Percentiles rank a stretch among this genome's conserved stretches.
These are phyloP conservation scores for Penaeus indicus DNA, from an alignment of 1,140 invertebrate genomes.

Conservation along the genomic window DNA sequence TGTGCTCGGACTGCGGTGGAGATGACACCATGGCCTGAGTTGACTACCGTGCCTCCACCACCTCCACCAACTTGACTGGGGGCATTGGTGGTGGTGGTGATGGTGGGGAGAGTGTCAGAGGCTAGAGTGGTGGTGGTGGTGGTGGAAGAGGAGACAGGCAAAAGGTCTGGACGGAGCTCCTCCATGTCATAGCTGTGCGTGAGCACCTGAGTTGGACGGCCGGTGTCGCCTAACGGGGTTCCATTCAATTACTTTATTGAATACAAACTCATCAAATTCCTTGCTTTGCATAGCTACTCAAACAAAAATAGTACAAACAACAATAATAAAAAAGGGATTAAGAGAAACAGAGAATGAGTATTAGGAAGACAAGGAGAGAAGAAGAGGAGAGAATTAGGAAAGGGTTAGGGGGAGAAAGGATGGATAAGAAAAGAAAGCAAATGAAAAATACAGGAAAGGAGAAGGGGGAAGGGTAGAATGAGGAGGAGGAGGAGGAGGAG, in stretches of 20 bases:
- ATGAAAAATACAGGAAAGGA: no score
- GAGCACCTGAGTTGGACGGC: constrained; percentile 64
- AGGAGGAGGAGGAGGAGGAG: no score
- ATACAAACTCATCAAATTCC: no score
- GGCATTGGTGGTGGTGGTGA: constrained; percentile 15
- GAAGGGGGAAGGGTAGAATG: no score
- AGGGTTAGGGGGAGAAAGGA: no score
- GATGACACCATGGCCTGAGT: constrained; percentile 47
- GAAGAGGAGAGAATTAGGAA: no score
- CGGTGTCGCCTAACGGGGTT: constrained; percentile 54
- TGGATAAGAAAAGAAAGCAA: no score
- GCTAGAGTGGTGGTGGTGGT: constrained; percentile 15
- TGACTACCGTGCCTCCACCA: constrained; percentile 17
- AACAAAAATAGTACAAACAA: no score
- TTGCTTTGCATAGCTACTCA: no score
- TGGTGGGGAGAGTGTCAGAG: neutral
- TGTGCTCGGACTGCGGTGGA: constrained; percentile 44
- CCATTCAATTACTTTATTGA: neutral
- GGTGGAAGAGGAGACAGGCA: constrained; percentile 58
- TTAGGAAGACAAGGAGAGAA: no score
- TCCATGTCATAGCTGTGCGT: constrained; percentile 66
- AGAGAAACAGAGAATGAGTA: no score
- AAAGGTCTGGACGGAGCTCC: constrained; percentile 64
- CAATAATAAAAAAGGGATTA: no score
- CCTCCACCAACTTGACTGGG: constrained; percentile 22